phyloP scores from a whole-genome alignment of 2,888 invertebrate genomes.

The Phalera bucephala region DNA sequence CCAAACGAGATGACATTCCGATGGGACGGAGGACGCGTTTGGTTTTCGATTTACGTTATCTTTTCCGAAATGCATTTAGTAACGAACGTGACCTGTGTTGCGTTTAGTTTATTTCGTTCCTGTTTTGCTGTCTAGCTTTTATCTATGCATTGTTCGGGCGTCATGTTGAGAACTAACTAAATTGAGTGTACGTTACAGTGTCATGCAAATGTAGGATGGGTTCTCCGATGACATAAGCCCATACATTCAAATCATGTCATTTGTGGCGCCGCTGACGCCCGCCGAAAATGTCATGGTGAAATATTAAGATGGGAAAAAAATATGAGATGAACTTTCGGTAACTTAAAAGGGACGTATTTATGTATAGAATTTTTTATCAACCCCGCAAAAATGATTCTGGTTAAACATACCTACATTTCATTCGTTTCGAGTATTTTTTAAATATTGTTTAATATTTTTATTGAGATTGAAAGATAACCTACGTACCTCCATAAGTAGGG shows the following conservation, averaged over 20 bases:
- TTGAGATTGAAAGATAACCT: too few relatives aligned
- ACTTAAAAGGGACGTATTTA: neutral
- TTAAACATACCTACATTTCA: too few relatives aligned
- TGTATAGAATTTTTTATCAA: too few relatives aligned
- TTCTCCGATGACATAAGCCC: slow-evolving; percentile 2
- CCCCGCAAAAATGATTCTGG: too few relatives aligned
- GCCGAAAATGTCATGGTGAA: slow-evolving; percentile 11
- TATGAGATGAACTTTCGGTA: slow-evolving; percentile 14
- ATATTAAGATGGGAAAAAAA: slow-evolving; percentile 14
- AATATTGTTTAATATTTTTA: too few relatives aligned
- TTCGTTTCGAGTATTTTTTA: too few relatives aligned
- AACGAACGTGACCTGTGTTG: slow-evolving; percentile 48
- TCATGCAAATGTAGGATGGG: slow-evolving; percentile 24
- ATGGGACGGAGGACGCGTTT: slow-evolving; percentile 41
- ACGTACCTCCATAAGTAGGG: too few relatives aligned
- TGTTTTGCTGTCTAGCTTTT: slow-evolving; percentile 25
- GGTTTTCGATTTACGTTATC: slow-evolving; percentile 52
- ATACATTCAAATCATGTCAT: slow-evolving; percentile 29
- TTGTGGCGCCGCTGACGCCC: slow-evolving; percentile 15
- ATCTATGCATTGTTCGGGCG: slow-evolving; percentile 13
- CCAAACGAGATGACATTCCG: slow-evolving; percentile 55
- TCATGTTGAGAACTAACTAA: slow-evolving; percentile 19
- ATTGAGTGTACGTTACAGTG: slow-evolving; percentile 10
- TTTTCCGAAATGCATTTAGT: slow-evolving; percentile 46
- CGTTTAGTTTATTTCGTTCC: slow-evolving; percentile 19